These are phyloP conservation scores for Cichladusa arquata DNA, from an alignment of 2,113 vertebrate species.

Conservation along the genomic window DNA sequence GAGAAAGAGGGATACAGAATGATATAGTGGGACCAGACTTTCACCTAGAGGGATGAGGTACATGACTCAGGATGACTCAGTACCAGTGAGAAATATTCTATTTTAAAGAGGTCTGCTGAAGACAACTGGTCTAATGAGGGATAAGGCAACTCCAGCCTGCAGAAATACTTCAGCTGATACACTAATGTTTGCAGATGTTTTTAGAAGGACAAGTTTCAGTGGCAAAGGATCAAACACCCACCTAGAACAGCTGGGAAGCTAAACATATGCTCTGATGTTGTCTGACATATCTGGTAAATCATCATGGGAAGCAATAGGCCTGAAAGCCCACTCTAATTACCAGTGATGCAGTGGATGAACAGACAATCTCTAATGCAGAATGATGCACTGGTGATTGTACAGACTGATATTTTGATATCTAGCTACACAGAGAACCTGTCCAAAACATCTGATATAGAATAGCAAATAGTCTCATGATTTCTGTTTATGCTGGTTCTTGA, in stretches of 20 bases:
- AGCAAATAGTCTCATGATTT: background rate
- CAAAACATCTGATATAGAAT: background rate
- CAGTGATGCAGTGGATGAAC: background rate
- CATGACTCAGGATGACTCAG: background rate
- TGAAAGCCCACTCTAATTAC: background rate
- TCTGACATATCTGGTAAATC: background rate
- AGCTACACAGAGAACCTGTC: background rate
- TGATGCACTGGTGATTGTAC: background rate
- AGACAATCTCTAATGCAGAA: background rate
- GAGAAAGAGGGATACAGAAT: background rate
- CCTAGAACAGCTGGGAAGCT: background rate
- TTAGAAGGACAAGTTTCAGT: background rate
- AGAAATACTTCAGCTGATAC: background rate
- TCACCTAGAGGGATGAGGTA: background rate
- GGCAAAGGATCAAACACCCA: background rate
- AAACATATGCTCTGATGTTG: background rate
- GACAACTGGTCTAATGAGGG: background rate
- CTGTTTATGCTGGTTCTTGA: background rate
- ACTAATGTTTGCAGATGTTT: background rate
- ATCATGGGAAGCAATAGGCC: background rate
- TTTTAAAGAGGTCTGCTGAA: background rate
- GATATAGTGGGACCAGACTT: background rate
- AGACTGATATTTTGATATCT: background rate
- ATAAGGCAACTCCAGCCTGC: background rate
- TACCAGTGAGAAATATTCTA: background rate